Evolutionary conservation across 2,888 invertebrate species (phyloP), one percentile per base, ranked within the genome.

Genomic region (Oxycera nigricornis): DNA sequence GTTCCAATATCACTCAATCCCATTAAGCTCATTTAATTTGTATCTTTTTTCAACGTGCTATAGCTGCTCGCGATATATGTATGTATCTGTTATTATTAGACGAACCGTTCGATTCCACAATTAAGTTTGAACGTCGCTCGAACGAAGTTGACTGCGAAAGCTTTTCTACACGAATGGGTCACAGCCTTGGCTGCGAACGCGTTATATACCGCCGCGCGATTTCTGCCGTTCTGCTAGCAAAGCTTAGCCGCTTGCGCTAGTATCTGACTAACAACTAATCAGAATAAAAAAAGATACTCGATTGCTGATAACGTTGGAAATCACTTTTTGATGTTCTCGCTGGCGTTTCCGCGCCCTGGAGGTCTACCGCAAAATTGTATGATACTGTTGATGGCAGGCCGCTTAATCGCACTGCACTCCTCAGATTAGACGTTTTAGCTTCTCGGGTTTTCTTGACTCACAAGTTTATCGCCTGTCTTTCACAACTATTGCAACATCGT

Each of bases 81-180:
- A 20, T 31, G 52, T 35, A 7, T 1, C 26, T 39, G 17, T 3
- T 39, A 39, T 4, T n/a, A 52, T n/a, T 20, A 17, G 59, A 61
- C 55, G 17, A 55, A 24, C 55, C n/a, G 30, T 61, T 61, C 24
- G 52, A 55, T 55, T 61, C 17, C 20, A 17, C 52, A 24, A 55
- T 17, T 55, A 55, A 46, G 46, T 46, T 46, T 46, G 17, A 17
- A 46, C 17, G 3, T 11, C 46, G 14, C 46, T 14, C 11, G 28
- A n/a, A 46, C 20, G 70, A 55, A 55, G 52, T 52, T 35, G 55
- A 52, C 52, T 55, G 24, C 52, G 31, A 52, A 70, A 72, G 72
- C 59, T 59, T 76, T 46, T 72, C 35, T 26, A 46, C 35, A 31
- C 41, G 76, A 76, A 72, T 76, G 76, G 73, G 57, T 59, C 74